phyloP scores from a whole-genome alignment of 2,797 vertebrate species.

The Sebastes hopkinsi region DNA sequence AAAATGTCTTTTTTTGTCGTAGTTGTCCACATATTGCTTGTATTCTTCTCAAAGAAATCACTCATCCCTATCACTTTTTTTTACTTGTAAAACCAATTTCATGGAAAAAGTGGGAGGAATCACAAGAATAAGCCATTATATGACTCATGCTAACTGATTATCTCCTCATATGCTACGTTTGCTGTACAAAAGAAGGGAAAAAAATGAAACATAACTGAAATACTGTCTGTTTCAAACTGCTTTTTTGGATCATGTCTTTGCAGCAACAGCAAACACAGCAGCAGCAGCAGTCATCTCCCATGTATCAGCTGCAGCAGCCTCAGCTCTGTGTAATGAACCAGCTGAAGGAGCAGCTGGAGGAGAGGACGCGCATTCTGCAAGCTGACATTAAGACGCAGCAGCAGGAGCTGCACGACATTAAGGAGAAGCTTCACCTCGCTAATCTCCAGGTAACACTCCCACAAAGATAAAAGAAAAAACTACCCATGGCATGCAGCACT shows the following conservation, averaged over 20 bases:
- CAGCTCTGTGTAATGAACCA: slow-evolving; percentile 89
- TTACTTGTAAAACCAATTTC: slow-evolving; percentile 6
- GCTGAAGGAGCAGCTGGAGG: slow-evolving; percentile 90
- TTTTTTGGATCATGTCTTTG: not conserved
- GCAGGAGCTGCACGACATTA: slow-evolving; percentile 88
- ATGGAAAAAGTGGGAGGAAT: not conserved
- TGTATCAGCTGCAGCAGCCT: slow-evolving; percentile 84
- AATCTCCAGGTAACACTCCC: slow-evolving; percentile 82
- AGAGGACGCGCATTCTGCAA: slow-evolving; percentile 88
- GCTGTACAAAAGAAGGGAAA: not conserved
- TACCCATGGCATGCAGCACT: not conserved
- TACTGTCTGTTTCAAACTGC: not conserved
- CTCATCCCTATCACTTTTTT: not conserved
- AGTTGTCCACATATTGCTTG: not conserved
- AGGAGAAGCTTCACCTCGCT: slow-evolving; percentile 89
- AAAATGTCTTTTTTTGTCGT: not conserved
- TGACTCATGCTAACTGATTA: slow-evolving; percentile 13
- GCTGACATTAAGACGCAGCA: slow-evolving; percentile 89
- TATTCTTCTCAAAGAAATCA: not conserved
- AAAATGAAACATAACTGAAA: not conserved
- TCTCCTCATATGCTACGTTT: not conserved
- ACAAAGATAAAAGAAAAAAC: not conserved
- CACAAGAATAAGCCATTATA: slow-evolving; percentile 1
- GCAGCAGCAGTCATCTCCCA: slow-evolving; percentile 66
- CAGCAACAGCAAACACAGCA: slow-evolving; percentile 57